Evolutionary conservation across 2,113 vertebrate species (phyloP).

Genomic region (Ictalurus punctatus): DNA sequence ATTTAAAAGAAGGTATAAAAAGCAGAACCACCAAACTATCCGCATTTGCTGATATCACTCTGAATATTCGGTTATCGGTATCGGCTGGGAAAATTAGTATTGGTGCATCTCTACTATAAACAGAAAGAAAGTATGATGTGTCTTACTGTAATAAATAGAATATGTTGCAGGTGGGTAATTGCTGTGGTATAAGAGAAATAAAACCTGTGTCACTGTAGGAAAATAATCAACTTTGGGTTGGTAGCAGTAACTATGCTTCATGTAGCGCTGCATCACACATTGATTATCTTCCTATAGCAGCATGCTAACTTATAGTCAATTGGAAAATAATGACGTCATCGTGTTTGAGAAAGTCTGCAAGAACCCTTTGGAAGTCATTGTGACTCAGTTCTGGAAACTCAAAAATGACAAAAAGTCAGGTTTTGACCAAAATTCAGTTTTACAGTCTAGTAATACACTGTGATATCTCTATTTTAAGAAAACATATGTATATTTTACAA

Average conservation of each 20-base stretch:
- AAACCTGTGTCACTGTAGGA: neutral
- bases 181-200: too few species aligned
- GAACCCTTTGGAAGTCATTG: neutral
- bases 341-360: neutral
- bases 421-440: too few species aligned
- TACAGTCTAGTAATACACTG: too few species aligned
- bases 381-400: neutral
- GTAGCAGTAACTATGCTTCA: neutral
- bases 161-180: neutral
- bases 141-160: neutral
- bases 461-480: too few species aligned
- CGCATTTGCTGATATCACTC: too few species aligned
- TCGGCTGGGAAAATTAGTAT: too few species aligned
- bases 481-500: neutral
- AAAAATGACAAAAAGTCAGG: too few species aligned
- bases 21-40: too few species aligned
- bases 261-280: neutral
- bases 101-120: neutral
- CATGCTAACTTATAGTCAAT: neutral
- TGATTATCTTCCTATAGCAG: neutral
- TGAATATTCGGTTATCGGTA: too few species aligned
- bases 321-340: too few species aligned
- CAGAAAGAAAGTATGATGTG: neutral
- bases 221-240: neutral
- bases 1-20: too few species aligned